phyloP scores from a whole-genome alignment of 2,113 vertebrate genomes.

The Tragelaphus imberbis region DNA sequence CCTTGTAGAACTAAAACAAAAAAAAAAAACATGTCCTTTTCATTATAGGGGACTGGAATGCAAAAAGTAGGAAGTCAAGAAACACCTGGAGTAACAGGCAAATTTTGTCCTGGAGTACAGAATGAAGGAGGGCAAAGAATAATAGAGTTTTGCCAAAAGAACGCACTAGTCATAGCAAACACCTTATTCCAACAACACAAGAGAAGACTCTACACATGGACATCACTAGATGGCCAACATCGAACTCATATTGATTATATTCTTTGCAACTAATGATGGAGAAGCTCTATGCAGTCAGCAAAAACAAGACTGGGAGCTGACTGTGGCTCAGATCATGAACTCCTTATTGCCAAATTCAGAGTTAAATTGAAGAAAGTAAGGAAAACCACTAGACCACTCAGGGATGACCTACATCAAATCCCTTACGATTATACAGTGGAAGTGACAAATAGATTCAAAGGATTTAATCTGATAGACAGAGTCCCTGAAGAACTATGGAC shows the following conservation, averaged over 20 bases:
- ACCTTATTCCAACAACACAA: background rate
- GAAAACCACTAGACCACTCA: background rate
- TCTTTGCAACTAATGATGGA: background rate
- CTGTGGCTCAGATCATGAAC: background rate
- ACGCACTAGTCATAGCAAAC: background rate
- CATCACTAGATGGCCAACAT: background rate
- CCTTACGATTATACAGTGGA: background rate
- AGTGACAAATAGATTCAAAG: background rate
- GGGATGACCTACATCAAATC: background rate
- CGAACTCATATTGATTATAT: background rate
- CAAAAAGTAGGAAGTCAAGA: background rate
- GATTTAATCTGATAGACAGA: background rate
- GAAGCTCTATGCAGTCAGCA: background rate
- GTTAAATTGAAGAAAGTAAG: background rate
- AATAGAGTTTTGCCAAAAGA: background rate
- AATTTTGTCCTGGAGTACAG: background rate
- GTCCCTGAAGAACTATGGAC: background rate
- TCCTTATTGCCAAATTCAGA: background rate
- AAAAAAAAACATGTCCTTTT: background rate
- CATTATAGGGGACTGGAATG: background rate
- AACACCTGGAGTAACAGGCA: background rate
- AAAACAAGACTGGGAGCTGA: background rate
- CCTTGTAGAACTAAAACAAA: background rate
- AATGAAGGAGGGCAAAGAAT: background rate
- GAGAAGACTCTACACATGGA: background rate